Base-by-base conservation (phyloP, 2,113 vertebrate species). In the Garra rufa region DNA sequence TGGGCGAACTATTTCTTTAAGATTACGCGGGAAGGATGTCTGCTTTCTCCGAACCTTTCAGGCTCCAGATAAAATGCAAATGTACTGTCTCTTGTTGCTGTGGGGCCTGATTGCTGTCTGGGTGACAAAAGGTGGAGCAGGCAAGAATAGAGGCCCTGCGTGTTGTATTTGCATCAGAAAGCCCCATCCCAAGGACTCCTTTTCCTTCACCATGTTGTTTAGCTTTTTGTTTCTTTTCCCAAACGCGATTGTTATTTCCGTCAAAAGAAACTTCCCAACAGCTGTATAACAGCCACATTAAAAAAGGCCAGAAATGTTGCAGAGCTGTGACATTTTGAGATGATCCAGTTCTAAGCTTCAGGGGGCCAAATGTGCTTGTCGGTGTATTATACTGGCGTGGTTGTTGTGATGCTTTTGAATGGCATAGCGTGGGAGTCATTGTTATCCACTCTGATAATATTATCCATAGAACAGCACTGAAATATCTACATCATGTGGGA, bases 151-250 rank as follows among this genome's bases (percentile, higher is more conserved):
- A 89, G 86, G 84, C 85, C 83, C 44, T 81, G 80, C 86, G 71
- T 13, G 79, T 83, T 75, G 28, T 7, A 92, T 93, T 93, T 91
- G 75, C 92, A 94, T 90, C 84, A 92, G 88, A 93, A 94, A 92
- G 87, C 59, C 48, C n/a, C 78, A 61, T 11, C 82, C 88, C 87
- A 82, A 80, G 1, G 84, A 71, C 83, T 38, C 5, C 76, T 87
- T 86, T 57, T 89, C 89, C 89, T 89, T 89, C 86, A 70, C 19
- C 50, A 24, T 89, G 81, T 86, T 88, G 87, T 90, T 87, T 81
- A 44, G 81, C 76, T 71, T 81, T 69, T 41, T 83, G 81, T 88
- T 75, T 87, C 30, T 65, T 69, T 77, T 41, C 80, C 77, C 76
- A 7, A 65, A 83, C 14, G 28, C 55, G 15, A 74, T 81, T 86